Base-by-base conservation (phyloP, 1,140 invertebrate genomes). In the Luehdorfia chinensis region DNA sequence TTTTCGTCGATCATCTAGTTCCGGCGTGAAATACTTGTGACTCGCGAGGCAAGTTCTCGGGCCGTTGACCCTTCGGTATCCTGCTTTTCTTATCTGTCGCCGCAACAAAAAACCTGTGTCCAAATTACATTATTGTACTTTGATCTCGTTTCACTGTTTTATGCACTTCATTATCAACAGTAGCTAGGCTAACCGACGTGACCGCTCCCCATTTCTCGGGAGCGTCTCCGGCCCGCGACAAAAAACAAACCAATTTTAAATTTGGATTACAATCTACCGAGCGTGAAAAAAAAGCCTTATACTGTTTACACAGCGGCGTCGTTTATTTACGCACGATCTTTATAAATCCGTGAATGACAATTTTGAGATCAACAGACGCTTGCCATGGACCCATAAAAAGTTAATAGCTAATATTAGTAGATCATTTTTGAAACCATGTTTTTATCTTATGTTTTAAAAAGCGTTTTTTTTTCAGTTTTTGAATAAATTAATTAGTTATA, bases 181-280 rank as follows among this genome's bases (percentile, higher is more conserved):
- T 6, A 33, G 33, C 37, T 39, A 39, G 25, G 9, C 9, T 13
- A 25, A 23, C 32, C 16, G 50, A 66, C 68, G 62, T 74, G 70
- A 73, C 57, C 58, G 55, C 27, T 50, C 43, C 30, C 46, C 47
- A n/a, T n/a, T n/a, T n/a, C n/a, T n/a, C n/a, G n/a, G n/a, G n/a
- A n/a, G n/a, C n/a, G 47, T 43, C 28, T 54, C 39, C 36, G 58
- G 66, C 64, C 51, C 55, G 55, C 60, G 68, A 73, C 75, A 80
- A 84, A 80, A 84, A 84, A 78, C 70, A 66, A 83, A 78, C 69
- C 74, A 66, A 83, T 83, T 78, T 78, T 66, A 70, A 67, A 72
- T 75, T 77, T 72, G 66, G 71, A 76, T 84, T 71, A 64, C 49
- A 49, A 44, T 49, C 47, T 36, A 52, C 21, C 46, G 55, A 66